phyloP scores from a whole-genome alignment of 2,888 invertebrate genomes.

The Seira ritae region DNA sequence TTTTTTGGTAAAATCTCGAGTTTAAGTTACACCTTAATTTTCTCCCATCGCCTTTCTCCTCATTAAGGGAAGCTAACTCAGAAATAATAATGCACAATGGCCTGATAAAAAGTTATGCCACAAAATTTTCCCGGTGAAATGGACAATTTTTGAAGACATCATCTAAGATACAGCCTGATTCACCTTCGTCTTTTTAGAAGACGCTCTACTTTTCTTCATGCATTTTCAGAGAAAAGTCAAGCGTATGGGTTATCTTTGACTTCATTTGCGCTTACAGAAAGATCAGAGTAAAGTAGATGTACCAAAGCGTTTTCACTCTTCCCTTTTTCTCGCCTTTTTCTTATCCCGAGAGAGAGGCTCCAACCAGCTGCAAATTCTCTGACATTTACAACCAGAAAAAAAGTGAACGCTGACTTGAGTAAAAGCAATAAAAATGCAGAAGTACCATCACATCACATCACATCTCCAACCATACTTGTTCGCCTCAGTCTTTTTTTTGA shows the following conservation, averaged over 20 bases:
- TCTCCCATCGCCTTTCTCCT: background rate
- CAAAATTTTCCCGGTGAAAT: background rate
- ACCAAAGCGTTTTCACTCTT: background rate
- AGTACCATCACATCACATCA: too few relatives aligned
- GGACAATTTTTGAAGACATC: background rate
- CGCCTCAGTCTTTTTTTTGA: too few relatives aligned
- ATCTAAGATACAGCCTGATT: too few relatives aligned
- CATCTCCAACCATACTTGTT: too few relatives aligned
- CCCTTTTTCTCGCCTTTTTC: constrained; percentile 1
- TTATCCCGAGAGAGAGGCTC: constrained; percentile 30
- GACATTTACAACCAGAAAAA: constrained; percentile 36
- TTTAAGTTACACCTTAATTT: constrained; percentile 5
- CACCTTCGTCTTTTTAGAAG: background rate
- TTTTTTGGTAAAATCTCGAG: background rate
- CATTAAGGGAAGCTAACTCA: constrained; percentile 4
- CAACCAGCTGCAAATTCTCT: constrained; percentile 52
- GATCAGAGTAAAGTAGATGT: background rate
- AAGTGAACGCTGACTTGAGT: background rate
- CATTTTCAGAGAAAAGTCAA: background rate
- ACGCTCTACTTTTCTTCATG: background rate
- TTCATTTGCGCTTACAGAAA: background rate
- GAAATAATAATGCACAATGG: constrained; percentile 13
- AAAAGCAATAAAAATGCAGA: constrained; percentile 24
- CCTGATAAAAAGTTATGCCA: constrained; percentile 4
- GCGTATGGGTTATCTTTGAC: background rate